phyloP scores from a whole-genome alignment of 2,888 invertebrate species.

The Philonicus albiceps region DNA sequence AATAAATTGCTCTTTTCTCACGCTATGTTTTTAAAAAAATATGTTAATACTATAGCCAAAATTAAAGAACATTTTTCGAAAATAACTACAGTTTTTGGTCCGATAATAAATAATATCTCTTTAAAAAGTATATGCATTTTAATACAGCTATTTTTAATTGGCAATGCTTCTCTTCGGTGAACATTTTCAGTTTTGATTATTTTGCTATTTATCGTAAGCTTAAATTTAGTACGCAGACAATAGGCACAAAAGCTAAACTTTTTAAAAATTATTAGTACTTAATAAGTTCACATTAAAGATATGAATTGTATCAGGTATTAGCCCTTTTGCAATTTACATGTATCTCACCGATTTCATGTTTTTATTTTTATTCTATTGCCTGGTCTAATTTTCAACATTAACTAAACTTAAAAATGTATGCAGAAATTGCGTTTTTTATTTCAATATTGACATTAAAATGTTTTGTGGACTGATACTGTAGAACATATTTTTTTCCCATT shows the following conservation, averaged over 20 bases:
- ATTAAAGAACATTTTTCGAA: not conserved
- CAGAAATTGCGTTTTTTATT: too few species aligned
- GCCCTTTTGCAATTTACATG: too few species aligned
- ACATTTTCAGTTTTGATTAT: not conserved
- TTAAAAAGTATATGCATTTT: not conserved
- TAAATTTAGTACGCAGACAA: not conserved
- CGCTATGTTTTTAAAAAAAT: not conserved
- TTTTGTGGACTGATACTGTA: too few species aligned
- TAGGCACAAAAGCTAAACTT: not conserved
- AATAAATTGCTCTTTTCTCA: not conserved
- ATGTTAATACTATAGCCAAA: not conserved
- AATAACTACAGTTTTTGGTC: not conserved
- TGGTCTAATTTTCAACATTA: too few species aligned
- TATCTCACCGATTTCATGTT: too few species aligned
- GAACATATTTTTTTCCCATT: too few species aligned
- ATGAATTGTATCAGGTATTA: too few species aligned
- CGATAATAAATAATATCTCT: not conserved
- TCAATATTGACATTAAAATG: too few species aligned
- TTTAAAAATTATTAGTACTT: not conserved
- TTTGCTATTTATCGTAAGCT: not conserved
- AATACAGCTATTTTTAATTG: not conserved
- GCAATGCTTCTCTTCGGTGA: not conserved
- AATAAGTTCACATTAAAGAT: too few species aligned
- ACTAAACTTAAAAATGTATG: too few species aligned
- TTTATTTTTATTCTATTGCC: too few species aligned